Evolutionary conservation across 2,113 vertebrate species (phyloP).

Genomic region (Oreocharis arfaki): DNA sequence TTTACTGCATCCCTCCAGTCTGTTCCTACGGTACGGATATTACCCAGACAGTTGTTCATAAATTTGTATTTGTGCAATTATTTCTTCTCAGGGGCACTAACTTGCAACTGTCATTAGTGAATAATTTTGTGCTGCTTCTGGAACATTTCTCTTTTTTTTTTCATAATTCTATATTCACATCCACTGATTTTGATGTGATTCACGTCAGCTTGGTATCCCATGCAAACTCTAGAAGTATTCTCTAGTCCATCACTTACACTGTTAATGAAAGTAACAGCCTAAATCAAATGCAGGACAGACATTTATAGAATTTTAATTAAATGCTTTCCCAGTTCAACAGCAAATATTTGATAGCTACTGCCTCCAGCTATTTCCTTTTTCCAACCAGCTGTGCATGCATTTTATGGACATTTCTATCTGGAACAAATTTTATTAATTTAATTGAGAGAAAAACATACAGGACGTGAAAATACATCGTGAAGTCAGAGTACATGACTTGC

Average conservation of each 20-base stretch:
- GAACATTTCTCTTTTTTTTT: not conserved
- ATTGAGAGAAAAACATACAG: not conserved
- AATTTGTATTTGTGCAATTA: not conserved
- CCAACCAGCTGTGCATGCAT: not conserved
- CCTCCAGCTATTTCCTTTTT: constrained; percentile 12
- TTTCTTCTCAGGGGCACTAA: not conserved
- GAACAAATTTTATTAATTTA: not conserved
- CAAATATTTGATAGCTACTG: not conserved
- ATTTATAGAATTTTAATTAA: not conserved
- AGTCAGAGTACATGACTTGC: not conserved
- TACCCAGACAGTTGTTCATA: not conserved
- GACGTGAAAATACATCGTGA: not conserved
- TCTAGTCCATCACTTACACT: not conserved
- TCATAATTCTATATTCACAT: not conserved
- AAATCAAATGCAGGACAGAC: not conserved
- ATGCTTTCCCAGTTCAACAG: not conserved
- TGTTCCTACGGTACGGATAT: not conserved
- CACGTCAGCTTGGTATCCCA: not conserved
- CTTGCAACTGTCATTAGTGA: not conserved
- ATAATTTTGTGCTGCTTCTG: not conserved
- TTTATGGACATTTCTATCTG: constrained; percentile 3
- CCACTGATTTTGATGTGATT: not conserved
- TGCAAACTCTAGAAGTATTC: not conserved
- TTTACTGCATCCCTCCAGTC: not conserved
- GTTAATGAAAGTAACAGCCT: not conserved